These are phyloP conservation scores for Amphipyra tragopoginis DNA, from an alignment of 2,888 invertebrate species.

Conservation along the genomic window DNA sequence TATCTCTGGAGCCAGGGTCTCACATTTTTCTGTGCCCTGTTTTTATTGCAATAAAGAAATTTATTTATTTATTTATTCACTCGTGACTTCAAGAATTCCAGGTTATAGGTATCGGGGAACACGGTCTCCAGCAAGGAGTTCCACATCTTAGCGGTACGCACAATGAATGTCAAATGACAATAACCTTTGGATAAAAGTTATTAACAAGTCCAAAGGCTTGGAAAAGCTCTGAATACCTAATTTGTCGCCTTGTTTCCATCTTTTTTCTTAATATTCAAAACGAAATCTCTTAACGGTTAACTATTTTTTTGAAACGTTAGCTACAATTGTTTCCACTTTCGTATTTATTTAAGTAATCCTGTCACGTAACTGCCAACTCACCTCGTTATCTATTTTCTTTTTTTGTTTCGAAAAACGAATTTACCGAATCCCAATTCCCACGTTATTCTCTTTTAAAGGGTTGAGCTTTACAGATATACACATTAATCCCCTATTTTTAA, in stretches of 20 bases:
- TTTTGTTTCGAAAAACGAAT: constrained; percentile 43
- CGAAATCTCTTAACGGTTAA: constrained; percentile 1
- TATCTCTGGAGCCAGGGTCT: too few species aligned
- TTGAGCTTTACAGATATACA: constrained; percentile 8
- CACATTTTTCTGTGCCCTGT: too few species aligned
- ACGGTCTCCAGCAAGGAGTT: too few species aligned
- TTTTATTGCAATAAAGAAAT: too few species aligned
- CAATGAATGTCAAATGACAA: too few species aligned
- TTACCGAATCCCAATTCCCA: constrained; percentile 35
- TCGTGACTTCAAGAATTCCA: too few species aligned
- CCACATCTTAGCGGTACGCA: too few species aligned
- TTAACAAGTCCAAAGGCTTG: too few species aligned
- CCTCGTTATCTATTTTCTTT: constrained; percentile 52
- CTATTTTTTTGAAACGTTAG: constrained; percentile 20
- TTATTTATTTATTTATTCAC: too few species aligned
- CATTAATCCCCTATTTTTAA: constrained; percentile 16
- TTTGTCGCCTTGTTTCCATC: background rate
- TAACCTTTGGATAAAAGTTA: too few species aligned
- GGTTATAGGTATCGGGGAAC: too few species aligned
- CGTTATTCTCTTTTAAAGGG: constrained; percentile 22
- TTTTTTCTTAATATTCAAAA: constrained; percentile 14
- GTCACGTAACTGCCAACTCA: constrained; percentile 51
- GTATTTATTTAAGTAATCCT: constrained; percentile 26
- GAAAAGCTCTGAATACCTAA: background rate
- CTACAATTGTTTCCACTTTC: constrained; percentile 36